phyloP scores from a whole-genome alignment of 2,888 invertebrate species.

The Harpalus rubripes region DNA sequence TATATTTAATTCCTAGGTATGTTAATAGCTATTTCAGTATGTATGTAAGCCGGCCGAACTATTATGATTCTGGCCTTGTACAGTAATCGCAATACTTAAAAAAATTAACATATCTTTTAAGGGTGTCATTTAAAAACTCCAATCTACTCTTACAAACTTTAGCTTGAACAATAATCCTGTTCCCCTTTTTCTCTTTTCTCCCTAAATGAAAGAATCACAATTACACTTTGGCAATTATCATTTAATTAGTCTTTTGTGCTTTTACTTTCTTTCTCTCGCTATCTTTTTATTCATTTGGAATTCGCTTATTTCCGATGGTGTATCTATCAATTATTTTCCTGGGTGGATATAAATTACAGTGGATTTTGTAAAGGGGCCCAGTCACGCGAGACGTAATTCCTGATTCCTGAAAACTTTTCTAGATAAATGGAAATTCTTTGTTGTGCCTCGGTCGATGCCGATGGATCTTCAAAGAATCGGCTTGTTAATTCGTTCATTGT shows the following conservation, averaged over 20 bases:
- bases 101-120: too few relatives aligned
- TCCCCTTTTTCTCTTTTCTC: neutral
- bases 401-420: constrained; percentile 49
- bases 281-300: constrained; percentile 50
- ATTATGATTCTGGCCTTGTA: too few relatives aligned
- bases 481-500: constrained; percentile 1
- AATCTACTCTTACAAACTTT: neutral
- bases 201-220: constrained; percentile 64
- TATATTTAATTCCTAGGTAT: too few relatives aligned
- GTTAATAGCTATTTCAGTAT: too few relatives aligned
- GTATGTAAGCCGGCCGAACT: too few relatives aligned
- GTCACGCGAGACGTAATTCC: constrained; percentile 61
- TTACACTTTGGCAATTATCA: constrained; percentile 58
- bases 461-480: constrained; percentile 28
- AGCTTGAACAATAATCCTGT: too few relatives aligned
- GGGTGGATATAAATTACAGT: constrained; percentile 60
- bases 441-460: constrained; percentile 10
- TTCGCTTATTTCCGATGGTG: constrained; percentile 58
- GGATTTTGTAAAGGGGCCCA: constrained; percentile 50
- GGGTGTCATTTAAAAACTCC: neutral
- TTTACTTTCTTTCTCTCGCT: constrained; percentile 49
- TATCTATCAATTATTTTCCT: constrained; percentile 63
- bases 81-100: too few relatives aligned
- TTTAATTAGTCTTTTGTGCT: constrained; percentile 62
- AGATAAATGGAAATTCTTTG: constrained; percentile 52